Evolutionary conservation across 2,888 invertebrate species (phyloP).

Genomic region (Lissocephala sabroskyi): DNA sequence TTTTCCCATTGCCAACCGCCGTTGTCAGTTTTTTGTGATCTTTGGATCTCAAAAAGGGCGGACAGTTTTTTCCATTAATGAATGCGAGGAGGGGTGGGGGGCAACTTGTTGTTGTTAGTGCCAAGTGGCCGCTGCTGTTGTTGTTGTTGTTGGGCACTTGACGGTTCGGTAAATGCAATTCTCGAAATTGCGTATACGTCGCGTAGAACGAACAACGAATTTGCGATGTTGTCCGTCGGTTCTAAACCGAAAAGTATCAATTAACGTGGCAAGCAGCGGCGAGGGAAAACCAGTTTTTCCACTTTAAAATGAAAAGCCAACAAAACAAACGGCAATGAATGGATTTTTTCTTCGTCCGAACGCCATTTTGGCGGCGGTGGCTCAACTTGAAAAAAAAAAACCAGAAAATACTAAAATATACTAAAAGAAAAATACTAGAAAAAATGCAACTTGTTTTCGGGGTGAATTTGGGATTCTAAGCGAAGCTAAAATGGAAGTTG

Average conservation of each 20-base stretch:
- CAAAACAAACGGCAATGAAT: slow-evolving; percentile 26
- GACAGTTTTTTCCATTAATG: not conserved
- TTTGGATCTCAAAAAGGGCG: no score
- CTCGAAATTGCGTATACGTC: slow-evolving; percentile 1
- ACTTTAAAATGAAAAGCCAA: slow-evolving; percentile 22
- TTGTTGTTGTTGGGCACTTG: slow-evolving; percentile 3
- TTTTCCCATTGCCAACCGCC: no score
- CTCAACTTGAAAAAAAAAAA: slow-evolving; percentile 35
- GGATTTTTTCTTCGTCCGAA: slow-evolving; percentile 33
- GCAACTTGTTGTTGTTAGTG: slow-evolving; percentile 9
- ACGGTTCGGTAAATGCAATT: no score
- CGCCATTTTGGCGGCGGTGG: slow-evolving; percentile 20
- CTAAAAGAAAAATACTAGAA: slow-evolving; percentile 17
- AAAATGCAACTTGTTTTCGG: slow-evolving; percentile 38
- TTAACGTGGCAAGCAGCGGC: slow-evolving; percentile 4
- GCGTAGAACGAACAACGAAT: not conserved
- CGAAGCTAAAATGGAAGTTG: no score
- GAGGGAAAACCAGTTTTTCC: slow-evolving; percentile 47
- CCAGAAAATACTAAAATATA: no score
- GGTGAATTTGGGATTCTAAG: slow-evolving; percentile 17
- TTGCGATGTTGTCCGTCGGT: not conserved
- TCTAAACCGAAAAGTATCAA: slow-evolving; percentile 4
- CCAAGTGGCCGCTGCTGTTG: slow-evolving; percentile 7
- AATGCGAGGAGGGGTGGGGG: no score
- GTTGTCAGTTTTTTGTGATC: no score